Percentiles rank a stretch among this genome's conserved stretches.
These are phyloP conservation scores for Synergus umbraculus DNA, from an alignment of 2,888 invertebrate species.

Conservation along the genomic window DNA sequence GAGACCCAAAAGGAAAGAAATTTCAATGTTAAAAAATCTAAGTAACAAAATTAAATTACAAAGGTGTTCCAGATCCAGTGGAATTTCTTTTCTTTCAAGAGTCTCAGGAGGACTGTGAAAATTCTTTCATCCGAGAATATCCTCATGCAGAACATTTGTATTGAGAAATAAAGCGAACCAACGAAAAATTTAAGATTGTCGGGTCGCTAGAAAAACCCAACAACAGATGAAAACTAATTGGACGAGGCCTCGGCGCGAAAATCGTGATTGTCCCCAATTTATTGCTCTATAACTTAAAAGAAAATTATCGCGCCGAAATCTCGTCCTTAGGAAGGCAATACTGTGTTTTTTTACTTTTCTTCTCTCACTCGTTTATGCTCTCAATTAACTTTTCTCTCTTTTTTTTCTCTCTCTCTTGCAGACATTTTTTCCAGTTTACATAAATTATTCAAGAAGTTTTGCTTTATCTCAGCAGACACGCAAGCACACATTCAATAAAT, in stretches of 20 bases:
- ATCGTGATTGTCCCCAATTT: constrained; percentile 70
- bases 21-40: background rate
- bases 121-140: constrained; percentile 4
- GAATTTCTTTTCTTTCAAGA: background rate
- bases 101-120: background rate
- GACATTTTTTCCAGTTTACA: constrained; percentile 11
- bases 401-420: constrained; percentile 12
- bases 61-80: background rate
- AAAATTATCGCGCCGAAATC: constrained; percentile 65
- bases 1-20: constrained; percentile 43
- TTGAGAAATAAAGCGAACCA: constrained; percentile 1
- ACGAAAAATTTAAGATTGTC: constrained; percentile 25
- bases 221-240: constrained; percentile 57
- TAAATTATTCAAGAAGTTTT: constrained; percentile 18
- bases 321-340: constrained; percentile 73
- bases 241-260: constrained; percentile 64
- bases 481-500: constrained; percentile 29
- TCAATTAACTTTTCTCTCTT: constrained; percentile 31
- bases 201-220: constrained; percentile 50
- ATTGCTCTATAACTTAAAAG: constrained; percentile 74
- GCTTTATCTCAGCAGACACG: constrained; percentile 4
- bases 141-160: constrained; percentile 1
- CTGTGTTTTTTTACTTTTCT: constrained; percentile 68
- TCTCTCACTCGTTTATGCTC: constrained; percentile 12
- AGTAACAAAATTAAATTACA: background rate